Evolutionary conservation across 1,140 invertebrate genomes (phyloP).

Genomic region (Cataglyphis hispanica): DNA sequence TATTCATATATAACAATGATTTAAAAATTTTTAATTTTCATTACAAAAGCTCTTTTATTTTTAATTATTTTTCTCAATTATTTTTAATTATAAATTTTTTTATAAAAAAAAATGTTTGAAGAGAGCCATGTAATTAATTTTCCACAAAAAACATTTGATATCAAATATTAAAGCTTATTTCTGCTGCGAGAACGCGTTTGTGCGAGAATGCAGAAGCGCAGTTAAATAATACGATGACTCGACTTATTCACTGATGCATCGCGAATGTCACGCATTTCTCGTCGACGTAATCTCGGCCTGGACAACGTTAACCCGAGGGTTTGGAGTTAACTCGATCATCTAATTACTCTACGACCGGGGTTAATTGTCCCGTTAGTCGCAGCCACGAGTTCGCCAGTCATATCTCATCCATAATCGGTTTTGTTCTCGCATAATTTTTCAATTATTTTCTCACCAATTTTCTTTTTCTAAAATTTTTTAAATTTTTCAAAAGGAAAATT

Average conservation of each 20-base stretch:
- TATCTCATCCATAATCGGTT: background rate
- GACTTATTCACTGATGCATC: constrained; percentile 13
- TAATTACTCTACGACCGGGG: constrained; percentile 82
- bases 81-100: background rate
- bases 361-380: constrained; percentile 83
- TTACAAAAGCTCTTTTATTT: background rate
- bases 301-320: constrained; percentile 78
- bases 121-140: background rate
- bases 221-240: constrained; percentile 1
- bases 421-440: constrained; percentile 32
- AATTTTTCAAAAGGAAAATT: background rate
- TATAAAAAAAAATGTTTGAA: background rate
- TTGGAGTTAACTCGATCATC: constrained; percentile 84
- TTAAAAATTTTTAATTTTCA: background rate
- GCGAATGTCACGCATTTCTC: constrained; percentile 54
- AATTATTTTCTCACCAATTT: background rate
- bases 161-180: background rate
- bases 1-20: constrained; percentile 2
- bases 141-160: background rate
- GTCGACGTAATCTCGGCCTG: constrained; percentile 73
- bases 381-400: constrained; percentile 53
- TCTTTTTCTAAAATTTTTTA: background rate
- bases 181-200: too few relatives aligned
- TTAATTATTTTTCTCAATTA: too few relatives aligned
- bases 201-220: background rate